Evolutionary conservation across 2,888 invertebrate genomes (phyloP), one percentile per base, ranked within the genome.

Genomic region (Hyles lineata): DNA sequence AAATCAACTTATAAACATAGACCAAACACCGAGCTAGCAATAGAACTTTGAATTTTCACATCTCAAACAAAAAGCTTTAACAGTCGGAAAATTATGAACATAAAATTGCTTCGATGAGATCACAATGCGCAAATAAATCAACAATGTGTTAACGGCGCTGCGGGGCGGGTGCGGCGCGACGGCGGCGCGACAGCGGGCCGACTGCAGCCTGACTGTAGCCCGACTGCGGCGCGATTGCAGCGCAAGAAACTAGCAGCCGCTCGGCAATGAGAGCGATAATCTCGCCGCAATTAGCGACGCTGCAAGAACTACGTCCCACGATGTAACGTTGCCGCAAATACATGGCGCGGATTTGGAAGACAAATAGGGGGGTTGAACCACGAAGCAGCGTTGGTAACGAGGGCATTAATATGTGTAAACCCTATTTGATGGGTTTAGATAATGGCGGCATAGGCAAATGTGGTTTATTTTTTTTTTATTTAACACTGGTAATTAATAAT

Each of bases 241-340:
- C 63, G 63, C 58, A 72, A 72, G 58, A 72, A 72, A 67, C 67
- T 67, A 50, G 32, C 23, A 61, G 35, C 55, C 72, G 43, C 35
- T 55, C 55, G 23, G 67, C 67, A 43, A 62, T 63, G 72, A 72
- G 63, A 72, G 4, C 61, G 59, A 21, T 74, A 74, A 74, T 76
- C 21, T 71, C 17, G 15, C 52, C 52, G 71, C 78, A 76, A 75
- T 77, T 77, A 76, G 69, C 75, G 52, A 43, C 50, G 32, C 23
- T 32, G 71, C 70, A 78, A 77, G 75, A 78, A 78, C 73, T 52
- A 23, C 70, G 61, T 78, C 78, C 75, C 77, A 79, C 79, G 76
- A 72, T 71, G 67, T 67, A 67, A 72, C 35, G 23, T 58, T 50
- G 67, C 58, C 35, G 32, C 25, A 19, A 19, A 25, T 6, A 58